These are phyloP conservation scores for Euphydryas editha DNA, from an alignment of 2,888 invertebrate species.

Conservation along the genomic window DNA sequence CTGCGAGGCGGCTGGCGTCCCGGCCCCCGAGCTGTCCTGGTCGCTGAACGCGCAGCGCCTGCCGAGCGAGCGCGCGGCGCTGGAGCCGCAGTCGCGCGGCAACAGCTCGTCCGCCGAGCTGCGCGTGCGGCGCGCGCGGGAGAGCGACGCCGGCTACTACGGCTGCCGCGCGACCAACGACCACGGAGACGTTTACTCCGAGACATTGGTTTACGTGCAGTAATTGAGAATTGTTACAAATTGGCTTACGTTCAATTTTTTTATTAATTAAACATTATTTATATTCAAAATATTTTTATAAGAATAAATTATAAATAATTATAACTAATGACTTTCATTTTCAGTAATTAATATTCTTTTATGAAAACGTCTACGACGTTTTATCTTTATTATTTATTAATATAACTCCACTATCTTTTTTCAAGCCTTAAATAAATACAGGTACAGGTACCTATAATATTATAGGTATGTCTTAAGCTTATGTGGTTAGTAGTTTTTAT, in stretches of 20 bases:
- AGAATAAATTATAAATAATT: no score
- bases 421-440: no score
- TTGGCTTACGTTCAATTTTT: no score
- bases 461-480: no score
- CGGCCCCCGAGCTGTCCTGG: constrained; percentile 56
- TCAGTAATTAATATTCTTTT: no score
- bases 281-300: neutral
- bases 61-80: constrained; percentile 42
- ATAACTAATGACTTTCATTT: no score
- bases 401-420: no score
- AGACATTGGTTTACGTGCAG: constrained; percentile 47
- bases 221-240: no score
- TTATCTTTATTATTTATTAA: no score
- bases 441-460: no score
- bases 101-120: constrained; percentile 51
- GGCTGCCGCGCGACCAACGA: constrained; percentile 63
- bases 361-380: no score
- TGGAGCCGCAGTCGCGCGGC: constrained; percentile 31
- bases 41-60: constrained; percentile 59
- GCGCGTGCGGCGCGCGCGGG: constrained; percentile 56
- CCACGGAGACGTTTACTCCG: constrained; percentile 58
- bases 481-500: no score
- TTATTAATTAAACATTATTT: neutral
- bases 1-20: constrained; percentile 57
- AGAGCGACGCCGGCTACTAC: constrained; percentile 63